phyloP scores from a whole-genome alignment of 2,888 invertebrate genomes.

The Xanthia icteritia region DNA sequence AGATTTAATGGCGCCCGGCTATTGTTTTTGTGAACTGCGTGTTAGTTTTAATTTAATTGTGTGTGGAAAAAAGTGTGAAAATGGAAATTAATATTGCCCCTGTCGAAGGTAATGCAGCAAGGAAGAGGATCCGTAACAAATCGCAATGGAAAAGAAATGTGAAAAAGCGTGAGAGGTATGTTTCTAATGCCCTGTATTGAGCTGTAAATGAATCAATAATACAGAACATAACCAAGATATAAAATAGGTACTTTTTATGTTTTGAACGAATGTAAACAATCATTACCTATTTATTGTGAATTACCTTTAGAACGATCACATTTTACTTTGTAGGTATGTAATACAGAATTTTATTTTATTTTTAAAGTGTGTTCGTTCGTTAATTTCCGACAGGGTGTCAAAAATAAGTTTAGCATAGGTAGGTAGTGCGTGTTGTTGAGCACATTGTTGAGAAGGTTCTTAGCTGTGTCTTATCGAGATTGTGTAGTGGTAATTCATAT shows the following conservation, averaged over 20 bases:
- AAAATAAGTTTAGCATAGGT: slow-evolving; percentile 8
- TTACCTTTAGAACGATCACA: too few relatives aligned
- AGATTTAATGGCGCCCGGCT: background rate
- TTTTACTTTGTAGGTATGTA: too few relatives aligned
- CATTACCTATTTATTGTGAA: too few relatives aligned
- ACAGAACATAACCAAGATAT: slow-evolving; percentile 11
- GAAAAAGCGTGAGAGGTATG: slow-evolving; percentile 18
- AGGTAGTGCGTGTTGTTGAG: too few relatives aligned
- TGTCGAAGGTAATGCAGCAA: slow-evolving; percentile 11
- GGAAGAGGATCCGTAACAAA: slow-evolving; percentile 12
- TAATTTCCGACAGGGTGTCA: slow-evolving; percentile 16
- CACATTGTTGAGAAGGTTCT: slow-evolving; percentile 18
- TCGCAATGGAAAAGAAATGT: slow-evolving; percentile 4
- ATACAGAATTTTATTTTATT: too few relatives aligned
- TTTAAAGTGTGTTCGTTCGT: slow-evolving; percentile 16
- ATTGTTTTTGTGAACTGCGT: slow-evolving; percentile 3
- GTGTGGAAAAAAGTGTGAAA: slow-evolving; percentile 9
- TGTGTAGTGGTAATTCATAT: slow-evolving; percentile 8
- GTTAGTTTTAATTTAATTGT: slow-evolving; percentile 9
- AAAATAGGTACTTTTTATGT: slow-evolving; percentile 21
- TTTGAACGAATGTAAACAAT: slow-evolving; percentile 19
- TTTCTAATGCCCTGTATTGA: slow-evolving; percentile 5
- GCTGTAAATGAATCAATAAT: slow-evolving; percentile 19
- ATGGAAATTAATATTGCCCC: slow-evolving; percentile 20
- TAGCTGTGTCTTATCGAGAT: slow-evolving; percentile 13